A percentile compares a stretch with the other conserved stretches of the same genome.
Evolutionary conservation across 1,140 invertebrate species (phyloP).

Genomic region (Leucophenga varia): DNA sequence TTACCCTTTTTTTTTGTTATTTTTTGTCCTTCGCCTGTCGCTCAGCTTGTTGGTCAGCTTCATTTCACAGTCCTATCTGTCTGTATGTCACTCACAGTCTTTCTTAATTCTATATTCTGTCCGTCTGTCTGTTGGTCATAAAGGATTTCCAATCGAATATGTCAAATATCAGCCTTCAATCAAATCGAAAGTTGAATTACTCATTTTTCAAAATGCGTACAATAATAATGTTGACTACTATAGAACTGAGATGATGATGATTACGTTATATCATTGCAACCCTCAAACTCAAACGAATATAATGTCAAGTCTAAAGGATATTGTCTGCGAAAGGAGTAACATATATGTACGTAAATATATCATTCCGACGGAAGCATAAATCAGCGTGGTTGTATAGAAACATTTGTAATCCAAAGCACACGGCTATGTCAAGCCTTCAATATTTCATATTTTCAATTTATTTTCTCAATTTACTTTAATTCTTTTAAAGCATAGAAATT

Average conservation of each 20-base stretch:
- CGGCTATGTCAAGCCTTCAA: constrained; percentile 17
- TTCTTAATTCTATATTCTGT: too few relatives aligned
- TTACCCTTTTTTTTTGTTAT: constrained; percentile 27
- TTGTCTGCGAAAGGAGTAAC: too few relatives aligned
- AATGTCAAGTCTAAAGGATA: too few relatives aligned
- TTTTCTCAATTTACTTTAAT: constrained; percentile 35
- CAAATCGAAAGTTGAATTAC: constrained; percentile 39
- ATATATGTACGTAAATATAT: too few relatives aligned
- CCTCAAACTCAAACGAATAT: too few relatives aligned
- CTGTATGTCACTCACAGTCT: constrained; percentile 19
- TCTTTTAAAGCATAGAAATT: too few relatives aligned
- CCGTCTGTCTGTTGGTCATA: constrained; percentile 24
- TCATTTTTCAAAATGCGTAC: constrained; percentile 39
- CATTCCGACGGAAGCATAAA: constrained; percentile 31
- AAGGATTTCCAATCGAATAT: constrained; percentile 56
- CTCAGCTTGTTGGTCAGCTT: too few relatives aligned
- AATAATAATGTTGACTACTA: constrained; percentile 6
- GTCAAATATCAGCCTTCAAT: constrained; percentile 56
- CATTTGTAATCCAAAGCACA: too few relatives aligned
- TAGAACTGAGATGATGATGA: background rate
- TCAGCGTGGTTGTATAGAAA: constrained; percentile 24
- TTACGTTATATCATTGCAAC: too few relatives aligned
- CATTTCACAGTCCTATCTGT: too few relatives aligned
- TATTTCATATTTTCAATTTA: constrained; percentile 49
- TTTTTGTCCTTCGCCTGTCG: too few relatives aligned